Evolutionary conservation across 2,113 vertebrate species (phyloP), one percentile per base, ranked within the genome.

Genomic region (Centrocercus urophasianus): DNA sequence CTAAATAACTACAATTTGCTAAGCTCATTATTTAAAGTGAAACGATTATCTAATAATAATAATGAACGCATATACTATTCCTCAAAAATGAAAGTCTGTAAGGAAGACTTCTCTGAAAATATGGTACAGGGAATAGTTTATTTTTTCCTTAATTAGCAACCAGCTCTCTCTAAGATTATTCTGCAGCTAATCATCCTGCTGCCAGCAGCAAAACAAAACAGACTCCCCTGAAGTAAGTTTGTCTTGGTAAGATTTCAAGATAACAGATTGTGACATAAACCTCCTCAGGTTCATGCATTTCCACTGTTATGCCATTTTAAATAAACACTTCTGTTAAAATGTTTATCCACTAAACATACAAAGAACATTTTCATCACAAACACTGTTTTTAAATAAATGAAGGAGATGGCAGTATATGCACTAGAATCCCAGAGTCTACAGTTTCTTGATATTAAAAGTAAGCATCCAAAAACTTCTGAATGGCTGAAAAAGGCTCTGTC

Each of bases 211-310:
- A 96, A 89, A 89, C 57, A 91, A 87, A 91, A 70, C 72, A 93
- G 65, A 72, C 72, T 89, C 27, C 79, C 87, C 72, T 83, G 75
- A 89, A 95, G 87, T 93, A 67, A 96, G 72, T 93, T 95, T 83
- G 72, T 74, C 57, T 95, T 97, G 87, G 91, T 91, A 81, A 84
- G 71, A 25, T 93, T 95, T 96, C 93, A 96, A 57, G 71, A 80
- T 81, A 94, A 93, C 94, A 95, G 89, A 88, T 93, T 96, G 89
- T 80, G 91, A 83, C 95, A 95, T 61, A 83, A 89, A 89, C 69
- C 79, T 95, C 91, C 89, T 93, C 91, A 81, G 61, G 82, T 95
- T 95, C 65, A 74, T 89, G 40, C 36, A 52, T 61, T 93, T 83
- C 61, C 69, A 77, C 71, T 71, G 69, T 48, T 93, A 70, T 78